Evolutionary conservation across 2,797 vertebrate species (phyloP), one percentile per base, ranked within the genome.

Genomic region (Pygocentrus nattereri): DNA sequence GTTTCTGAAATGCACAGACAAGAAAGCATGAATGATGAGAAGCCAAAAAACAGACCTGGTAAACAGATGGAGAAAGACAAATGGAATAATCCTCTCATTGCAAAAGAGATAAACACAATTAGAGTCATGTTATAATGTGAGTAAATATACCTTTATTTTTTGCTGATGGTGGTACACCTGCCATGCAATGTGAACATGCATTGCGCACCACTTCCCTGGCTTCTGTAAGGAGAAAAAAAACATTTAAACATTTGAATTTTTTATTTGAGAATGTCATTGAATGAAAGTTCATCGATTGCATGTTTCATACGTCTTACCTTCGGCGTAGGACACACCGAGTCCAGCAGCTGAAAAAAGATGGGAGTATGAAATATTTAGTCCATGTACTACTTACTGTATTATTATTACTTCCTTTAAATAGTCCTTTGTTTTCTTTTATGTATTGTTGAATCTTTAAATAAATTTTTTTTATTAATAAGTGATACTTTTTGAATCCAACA

Each of bases 91-190:
- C 41, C 25, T 62, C 11, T 52, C 61, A 31, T 49, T 47, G 44
- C 38, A 70, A 47, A 16, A 16, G 65, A 80, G 76, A 65, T 50
- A 82, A 78, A 74, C 81, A 82, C 13, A 2, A 54, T 18, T 50
- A 47, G 34, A 64, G 49, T 64, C 34, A 27, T 61, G 70, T 62
- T 59, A 50, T 70, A 30, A 64, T 50, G 30, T 70, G 65, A 23
- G 64, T 90, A 86, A 87, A 93, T 97, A 95, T 89, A 98, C 97
- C 96, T 99, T 99, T 81, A 99, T 97, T 91, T 99, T 99, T 92
- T 99, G 98, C 92, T 99, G 98, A 88, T 99, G 98, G 82, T 99
- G 97, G 90, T 99, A 99, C 69, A 98, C 99, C 93, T 99, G 98
- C 98, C 98, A 99, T 87, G 98, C 98, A 8, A 98, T 99, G 79